Conservation (phyloP, 1,140 invertebrate species). For the Stegodyphus dumicola region DNA sequence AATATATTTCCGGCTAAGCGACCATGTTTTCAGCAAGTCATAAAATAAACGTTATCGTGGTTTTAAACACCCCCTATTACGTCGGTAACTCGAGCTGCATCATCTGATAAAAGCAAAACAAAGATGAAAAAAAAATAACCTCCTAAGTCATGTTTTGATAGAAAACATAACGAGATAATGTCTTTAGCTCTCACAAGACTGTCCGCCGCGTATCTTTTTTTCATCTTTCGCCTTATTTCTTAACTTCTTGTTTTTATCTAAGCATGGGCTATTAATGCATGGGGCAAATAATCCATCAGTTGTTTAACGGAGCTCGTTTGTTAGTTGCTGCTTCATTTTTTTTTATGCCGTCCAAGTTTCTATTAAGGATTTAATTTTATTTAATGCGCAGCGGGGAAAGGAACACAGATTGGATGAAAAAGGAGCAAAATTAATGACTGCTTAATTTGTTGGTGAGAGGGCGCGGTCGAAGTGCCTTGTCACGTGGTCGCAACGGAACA, state of each 20-base stretch:
- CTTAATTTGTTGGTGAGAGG: constrained; percentile 55
- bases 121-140: constrained; percentile 36
- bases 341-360: constrained; percentile 44
- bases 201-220: constrained; percentile 51
- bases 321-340: constrained; percentile 50
- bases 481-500: constrained; percentile 24
- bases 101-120: constrained; percentile 21
- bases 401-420: constrained; percentile 50
- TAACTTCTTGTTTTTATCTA: constrained; percentile 53
- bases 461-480: constrained; percentile 20
- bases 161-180: constrained; percentile 61
- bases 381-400: constrained; percentile 45
- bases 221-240: constrained; percentile 34
- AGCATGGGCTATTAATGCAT: constrained; percentile 53
- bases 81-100: constrained; percentile 15
- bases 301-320: constrained; percentile 60
- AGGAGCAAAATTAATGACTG: constrained; percentile 60
- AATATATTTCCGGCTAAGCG: background rate
- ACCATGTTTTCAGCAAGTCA: background rate
- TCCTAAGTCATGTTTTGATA: constrained; percentile 59
- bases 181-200: constrained; percentile 45
- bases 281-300: constrained; percentile 60
- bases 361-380: constrained; percentile 62
- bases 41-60: constrained; percentile 38
- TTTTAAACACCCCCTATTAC: constrained; percentile 35